Evolutionary conservation across 2,113 vertebrate genomes (phyloP).

Genomic region (Oreamnos americanus): DNA sequence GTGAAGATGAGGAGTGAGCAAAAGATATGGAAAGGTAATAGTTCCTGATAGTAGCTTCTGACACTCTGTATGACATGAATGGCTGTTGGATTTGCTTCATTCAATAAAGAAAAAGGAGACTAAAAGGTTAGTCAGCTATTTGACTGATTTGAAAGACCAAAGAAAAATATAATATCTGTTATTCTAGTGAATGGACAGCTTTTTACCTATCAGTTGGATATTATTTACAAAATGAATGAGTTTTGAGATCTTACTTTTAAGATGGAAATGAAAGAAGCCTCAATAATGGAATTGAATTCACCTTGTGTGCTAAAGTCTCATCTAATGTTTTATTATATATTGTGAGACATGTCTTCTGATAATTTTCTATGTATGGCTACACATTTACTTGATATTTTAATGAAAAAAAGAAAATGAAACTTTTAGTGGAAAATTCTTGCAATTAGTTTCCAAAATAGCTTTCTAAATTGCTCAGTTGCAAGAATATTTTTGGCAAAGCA

Average conservation of each 20-base stretch:
- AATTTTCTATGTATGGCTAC: conserved; percentile 33
- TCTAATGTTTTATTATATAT: conserved; percentile 27
- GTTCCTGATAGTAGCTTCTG: background rate
- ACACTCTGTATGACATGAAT: background rate
- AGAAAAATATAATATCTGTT: background rate
- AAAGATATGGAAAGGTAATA: background rate
- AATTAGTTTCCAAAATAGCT: conserved; percentile 62
- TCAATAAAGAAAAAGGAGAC: background rate
- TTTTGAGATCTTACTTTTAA: conserved; percentile 28
- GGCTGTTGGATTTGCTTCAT: background rate
- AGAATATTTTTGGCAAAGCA: conserved; percentile 54
- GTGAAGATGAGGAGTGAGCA: background rate
- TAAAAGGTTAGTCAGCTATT: background rate
- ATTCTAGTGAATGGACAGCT: background rate
- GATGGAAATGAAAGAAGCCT: background rate
- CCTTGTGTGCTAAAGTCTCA: background rate
- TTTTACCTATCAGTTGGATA: background rate
- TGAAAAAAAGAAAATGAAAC: conserved; percentile 41
- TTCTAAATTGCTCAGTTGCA: conserved; percentile 50
- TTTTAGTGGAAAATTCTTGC: conserved; percentile 48
- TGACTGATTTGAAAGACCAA: background rate
- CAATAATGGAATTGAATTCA: conserved; percentile 1
- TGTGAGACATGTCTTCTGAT: background rate
- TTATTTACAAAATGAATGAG: conserved; percentile 19
- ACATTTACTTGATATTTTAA: conserved; percentile 54